Conservation (phyloP, 2,113 vertebrate species). For the Lucifuga dentata region DNA sequence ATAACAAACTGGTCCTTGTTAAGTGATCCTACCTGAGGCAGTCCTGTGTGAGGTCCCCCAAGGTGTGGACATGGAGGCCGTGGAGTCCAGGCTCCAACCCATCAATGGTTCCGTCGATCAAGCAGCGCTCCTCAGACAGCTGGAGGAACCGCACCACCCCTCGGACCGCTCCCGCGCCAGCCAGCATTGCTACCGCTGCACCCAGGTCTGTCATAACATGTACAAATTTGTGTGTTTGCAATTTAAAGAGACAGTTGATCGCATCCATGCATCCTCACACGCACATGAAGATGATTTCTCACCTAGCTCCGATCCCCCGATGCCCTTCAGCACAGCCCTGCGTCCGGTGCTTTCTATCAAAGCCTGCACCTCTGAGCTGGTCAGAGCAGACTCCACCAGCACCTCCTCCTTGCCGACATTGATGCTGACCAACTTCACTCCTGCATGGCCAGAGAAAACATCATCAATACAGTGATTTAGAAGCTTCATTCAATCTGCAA, state of each 20-base stretch:
- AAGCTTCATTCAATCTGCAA: too few relatives aligned
- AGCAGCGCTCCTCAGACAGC: slow-evolving; percentile 80
- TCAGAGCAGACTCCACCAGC: slow-evolving; percentile 85
- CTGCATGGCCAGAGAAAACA: slow-evolving; percentile 59
- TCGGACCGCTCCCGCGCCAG: slow-evolving; percentile 73
- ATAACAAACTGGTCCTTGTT: too few relatives aligned
- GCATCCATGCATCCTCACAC: background rate
- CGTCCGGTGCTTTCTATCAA: slow-evolving; percentile 88
- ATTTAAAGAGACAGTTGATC: too few relatives aligned
- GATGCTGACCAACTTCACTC: slow-evolving; percentile 81
- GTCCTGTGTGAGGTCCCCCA: slow-evolving; percentile 86
- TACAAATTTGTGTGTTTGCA: background rate
- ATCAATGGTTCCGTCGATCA: slow-evolving; percentile 91
- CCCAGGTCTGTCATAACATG: slow-evolving; percentile 79
- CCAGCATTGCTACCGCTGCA: slow-evolving; percentile 88
- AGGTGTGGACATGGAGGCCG: slow-evolving; percentile 88
- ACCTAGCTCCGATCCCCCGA: slow-evolving; percentile 82
- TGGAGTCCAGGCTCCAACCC: slow-evolving; percentile 87
- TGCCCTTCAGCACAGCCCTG: slow-evolving; percentile 87
- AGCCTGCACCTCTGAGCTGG: slow-evolving; percentile 82
- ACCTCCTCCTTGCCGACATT: slow-evolving; percentile 85
- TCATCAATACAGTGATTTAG: background rate
- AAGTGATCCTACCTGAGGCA: slow-evolving; percentile 87
- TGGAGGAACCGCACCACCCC: slow-evolving; percentile 91
- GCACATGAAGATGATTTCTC: slow-evolving; percentile 23